Evolutionary conservation across 2,113 vertebrate species (phyloP).

Genomic region (Damaliscus lunatus): DNA sequence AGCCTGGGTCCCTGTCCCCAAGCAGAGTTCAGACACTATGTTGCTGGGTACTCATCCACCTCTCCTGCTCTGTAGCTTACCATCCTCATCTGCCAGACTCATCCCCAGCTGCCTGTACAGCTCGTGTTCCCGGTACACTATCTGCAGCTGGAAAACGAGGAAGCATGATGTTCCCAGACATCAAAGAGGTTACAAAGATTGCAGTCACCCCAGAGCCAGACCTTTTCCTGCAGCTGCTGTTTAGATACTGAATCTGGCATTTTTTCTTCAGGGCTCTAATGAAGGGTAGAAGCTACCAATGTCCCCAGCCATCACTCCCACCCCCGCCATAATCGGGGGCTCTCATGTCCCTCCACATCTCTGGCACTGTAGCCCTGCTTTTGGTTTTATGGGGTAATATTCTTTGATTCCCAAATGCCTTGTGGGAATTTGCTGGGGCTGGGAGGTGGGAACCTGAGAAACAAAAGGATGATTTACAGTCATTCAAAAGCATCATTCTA

Average conservation of each 20-base stretch:
- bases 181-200: neutral
- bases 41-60: neutral
- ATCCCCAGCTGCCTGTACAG: neutral
- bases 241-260: neutral
- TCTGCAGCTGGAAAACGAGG: neutral
- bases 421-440: constrained; percentile 38
- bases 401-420: constrained; percentile 48
- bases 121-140: neutral
- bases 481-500: constrained; percentile 59
- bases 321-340: accelerated
- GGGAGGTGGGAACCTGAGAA: neutral
- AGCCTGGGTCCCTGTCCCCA: no score
- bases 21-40: neutral
- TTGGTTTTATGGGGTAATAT: constrained; percentile 1
- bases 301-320: neutral
- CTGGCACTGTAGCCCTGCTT: neutral
- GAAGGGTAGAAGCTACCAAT: accelerated
- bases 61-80: no score
- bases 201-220: neutral
- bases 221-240: neutral
- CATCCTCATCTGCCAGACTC: neutral
- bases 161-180: neutral
- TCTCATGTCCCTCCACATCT: neutral
- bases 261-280: neutral
- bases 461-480: constrained; percentile 49